Conservation (phyloP, 2,888 invertebrate genomes). For the Cosmorhoe ocellata region DNA sequence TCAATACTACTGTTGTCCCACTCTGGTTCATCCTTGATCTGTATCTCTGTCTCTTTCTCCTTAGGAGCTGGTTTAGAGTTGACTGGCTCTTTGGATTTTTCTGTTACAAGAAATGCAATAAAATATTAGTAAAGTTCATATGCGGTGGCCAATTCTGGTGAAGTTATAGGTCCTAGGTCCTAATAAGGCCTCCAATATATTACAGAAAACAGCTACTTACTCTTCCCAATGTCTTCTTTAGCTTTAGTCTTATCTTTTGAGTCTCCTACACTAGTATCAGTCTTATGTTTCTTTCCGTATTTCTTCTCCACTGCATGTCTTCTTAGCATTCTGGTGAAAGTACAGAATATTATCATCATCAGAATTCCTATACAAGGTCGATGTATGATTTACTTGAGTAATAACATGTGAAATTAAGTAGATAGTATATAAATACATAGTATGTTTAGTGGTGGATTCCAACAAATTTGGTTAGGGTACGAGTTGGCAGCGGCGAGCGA, state of each 20-base stretch:
- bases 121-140: too few species aligned
- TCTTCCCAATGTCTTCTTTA: slow-evolving; percentile 40
- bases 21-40: slow-evolving; percentile 81
- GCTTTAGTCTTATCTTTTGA: slow-evolving; percentile 49
- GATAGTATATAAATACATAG: too few species aligned
- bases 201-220: slow-evolving; percentile 36
- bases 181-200: too few species aligned
- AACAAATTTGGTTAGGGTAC: too few species aligned
- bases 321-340: slow-evolving; percentile 53
- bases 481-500: too few species aligned
- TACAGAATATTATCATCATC: background rate
- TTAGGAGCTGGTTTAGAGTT: slow-evolving; percentile 1
- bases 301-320: slow-evolving; percentile 63
- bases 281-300: slow-evolving; percentile 72
- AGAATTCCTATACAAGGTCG: too few species aligned
- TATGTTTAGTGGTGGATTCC: too few species aligned
- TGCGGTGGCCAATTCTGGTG: too few species aligned
- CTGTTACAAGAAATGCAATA: slow-evolving; percentile 34
- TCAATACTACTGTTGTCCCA: slow-evolving; percentile 85
- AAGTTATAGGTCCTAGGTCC: too few species aligned
- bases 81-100: slow-evolving; percentile 53
- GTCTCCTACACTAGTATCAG: slow-evolving; percentile 57
- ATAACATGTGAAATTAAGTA: too few species aligned
- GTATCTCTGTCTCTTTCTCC: slow-evolving; percentile 45
- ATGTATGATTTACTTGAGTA: too few species aligned